Evolutionary conservation across 2,797 vertebrate genomes (phyloP).

Genomic region (Rhinichthys osculus): DNA sequence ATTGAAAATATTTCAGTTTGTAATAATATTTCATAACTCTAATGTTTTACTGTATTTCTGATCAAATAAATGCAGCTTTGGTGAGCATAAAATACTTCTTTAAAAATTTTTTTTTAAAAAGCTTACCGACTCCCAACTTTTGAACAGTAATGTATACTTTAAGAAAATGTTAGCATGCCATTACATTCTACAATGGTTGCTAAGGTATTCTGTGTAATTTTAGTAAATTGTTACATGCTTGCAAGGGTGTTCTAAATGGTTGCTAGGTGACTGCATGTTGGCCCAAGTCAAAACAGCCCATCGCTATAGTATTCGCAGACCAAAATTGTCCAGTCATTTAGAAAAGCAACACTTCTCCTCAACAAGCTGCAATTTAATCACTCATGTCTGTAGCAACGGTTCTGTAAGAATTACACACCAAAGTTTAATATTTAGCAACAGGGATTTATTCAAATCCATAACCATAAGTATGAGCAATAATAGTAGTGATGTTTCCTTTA

Average conservation of each 20-base stretch:
- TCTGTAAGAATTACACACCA: not conserved
- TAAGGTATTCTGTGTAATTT: not conserved
- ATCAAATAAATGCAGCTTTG: not conserved
- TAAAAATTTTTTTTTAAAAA: not conserved
- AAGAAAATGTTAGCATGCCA: not conserved
- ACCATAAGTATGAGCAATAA: not conserved
- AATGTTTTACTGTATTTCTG: too few relatives aligned
- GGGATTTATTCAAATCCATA: not conserved
- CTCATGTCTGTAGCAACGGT: not conserved
- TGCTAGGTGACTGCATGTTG: not conserved
- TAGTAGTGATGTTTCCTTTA: not conserved
- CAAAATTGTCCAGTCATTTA: not conserved
- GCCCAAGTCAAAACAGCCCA: not conserved
- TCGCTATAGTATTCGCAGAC: not conserved
- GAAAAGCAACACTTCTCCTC: not conserved
- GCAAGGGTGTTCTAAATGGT: not conserved
- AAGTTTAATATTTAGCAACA: not conserved
- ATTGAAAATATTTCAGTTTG: too few relatives aligned
- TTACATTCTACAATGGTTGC: not conserved
- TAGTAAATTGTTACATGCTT: not conserved
- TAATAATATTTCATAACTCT: too few relatives aligned
- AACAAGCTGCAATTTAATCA: not conserved
- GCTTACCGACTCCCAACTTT: not conserved
- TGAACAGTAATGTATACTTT: not conserved
- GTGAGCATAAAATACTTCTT: not conserved